Evolutionary conservation across 2,888 invertebrate species (phyloP).

Genomic region (Melieria picta): DNA sequence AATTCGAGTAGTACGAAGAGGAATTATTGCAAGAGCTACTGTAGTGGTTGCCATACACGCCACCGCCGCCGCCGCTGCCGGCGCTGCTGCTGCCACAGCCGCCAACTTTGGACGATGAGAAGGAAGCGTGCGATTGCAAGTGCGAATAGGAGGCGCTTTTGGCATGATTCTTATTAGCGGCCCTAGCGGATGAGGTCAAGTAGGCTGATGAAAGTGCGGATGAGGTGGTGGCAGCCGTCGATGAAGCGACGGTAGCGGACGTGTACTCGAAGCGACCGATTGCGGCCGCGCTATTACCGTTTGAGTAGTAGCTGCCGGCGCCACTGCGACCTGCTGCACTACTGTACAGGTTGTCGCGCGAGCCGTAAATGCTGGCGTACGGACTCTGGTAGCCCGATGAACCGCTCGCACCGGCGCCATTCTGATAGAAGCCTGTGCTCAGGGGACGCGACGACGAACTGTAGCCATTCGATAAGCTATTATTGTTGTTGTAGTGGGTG

Average conservation of each 20-base stretch:
- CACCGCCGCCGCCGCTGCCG: conserved; percentile 36
- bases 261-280: conserved; percentile 48
- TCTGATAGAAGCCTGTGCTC: conserved; percentile 63
- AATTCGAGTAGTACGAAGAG: conserved; percentile 38
- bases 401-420: conserved; percentile 38
- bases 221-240: conserved; percentile 38
- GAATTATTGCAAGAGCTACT: conserved; percentile 44
- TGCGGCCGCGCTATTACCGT: conserved; percentile 51
- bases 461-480: conserved; percentile 40
- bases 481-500: conserved; percentile 45
- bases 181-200: conserved; percentile 14
- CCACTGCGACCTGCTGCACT: conserved; percentile 46
- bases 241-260: conserved; percentile 34
- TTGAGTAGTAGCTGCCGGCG: conserved; percentile 52
- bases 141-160: conserved; percentile 35
- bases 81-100: background rate
- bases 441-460: conserved; percentile 55
- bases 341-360: conserved; percentile 62
- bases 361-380: conserved; percentile 62
- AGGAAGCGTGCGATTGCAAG: conserved; percentile 26
- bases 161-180: conserved; percentile 41
- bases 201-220: conserved; percentile 36
- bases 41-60: conserved; percentile 26
- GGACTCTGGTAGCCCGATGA: conserved; percentile 60
- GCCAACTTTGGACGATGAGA: background rate